These are phyloP conservation scores for Diorhabda sublineata DNA, from an alignment of 1,140 invertebrate species.

Conservation along the genomic window DNA sequence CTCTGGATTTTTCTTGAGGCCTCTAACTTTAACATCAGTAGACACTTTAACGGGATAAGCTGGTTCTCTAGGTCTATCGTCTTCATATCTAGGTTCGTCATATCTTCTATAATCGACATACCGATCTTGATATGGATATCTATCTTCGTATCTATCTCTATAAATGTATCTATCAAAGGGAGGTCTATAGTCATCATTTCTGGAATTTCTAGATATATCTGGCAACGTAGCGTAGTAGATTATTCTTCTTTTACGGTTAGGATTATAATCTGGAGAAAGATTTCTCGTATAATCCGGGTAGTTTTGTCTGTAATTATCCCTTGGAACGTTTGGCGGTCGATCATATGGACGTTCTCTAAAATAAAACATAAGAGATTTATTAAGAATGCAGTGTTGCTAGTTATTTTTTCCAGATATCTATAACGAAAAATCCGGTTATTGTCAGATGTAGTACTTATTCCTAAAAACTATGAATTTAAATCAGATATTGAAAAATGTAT, in stretches of 20 bases:
- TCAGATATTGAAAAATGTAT: no score
- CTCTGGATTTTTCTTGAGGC: conserved; percentile 42
- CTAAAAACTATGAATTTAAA: no score
- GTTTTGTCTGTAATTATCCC: conserved; percentile 16
- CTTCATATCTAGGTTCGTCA: conserved; percentile 31
- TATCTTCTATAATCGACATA: conserved; percentile 25
- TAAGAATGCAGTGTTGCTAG: no score
- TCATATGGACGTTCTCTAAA: background rate
- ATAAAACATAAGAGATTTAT: background rate
- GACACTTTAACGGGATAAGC: conserved; percentile 40
- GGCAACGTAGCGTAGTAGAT: conserved; percentile 52
- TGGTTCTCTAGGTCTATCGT: conserved; percentile 24
- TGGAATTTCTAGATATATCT: conserved; percentile 48
- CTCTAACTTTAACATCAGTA: conserved; percentile 40
- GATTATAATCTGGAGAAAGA: background rate
- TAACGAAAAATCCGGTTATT: no score
- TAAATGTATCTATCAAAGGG: conserved; percentile 26
- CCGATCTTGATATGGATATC: conserved; percentile 20
- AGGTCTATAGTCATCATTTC: conserved; percentile 36
- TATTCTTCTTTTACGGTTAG: conserved; percentile 44
- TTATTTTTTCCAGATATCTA: no score
- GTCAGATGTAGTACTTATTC: no score
- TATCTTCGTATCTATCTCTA: conserved; percentile 31
- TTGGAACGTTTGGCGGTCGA: background rate
- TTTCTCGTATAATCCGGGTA: conserved; percentile 22